These are phyloP conservation scores for Oncopeltus fasciatus DNA, from an alignment of 1,140 invertebrate species.

Conservation along the genomic window DNA sequence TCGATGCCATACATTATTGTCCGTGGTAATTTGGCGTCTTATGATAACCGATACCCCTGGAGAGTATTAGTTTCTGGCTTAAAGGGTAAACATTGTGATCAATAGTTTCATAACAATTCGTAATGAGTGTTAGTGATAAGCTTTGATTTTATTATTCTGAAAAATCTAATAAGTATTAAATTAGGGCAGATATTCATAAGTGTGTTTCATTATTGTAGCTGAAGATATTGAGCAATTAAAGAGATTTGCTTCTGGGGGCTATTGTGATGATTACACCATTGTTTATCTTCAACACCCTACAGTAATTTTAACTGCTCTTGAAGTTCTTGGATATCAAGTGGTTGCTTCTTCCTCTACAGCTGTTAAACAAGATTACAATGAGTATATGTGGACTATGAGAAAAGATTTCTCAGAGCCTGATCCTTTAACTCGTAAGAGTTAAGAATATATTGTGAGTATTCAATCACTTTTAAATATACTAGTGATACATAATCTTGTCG, in stretches of 20 bases:
- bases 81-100: constrained; percentile 41
- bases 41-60: constrained; percentile 69
- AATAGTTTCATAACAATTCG: neutral
- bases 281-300: constrained; percentile 73
- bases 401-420: constrained; percentile 73
- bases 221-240: constrained; percentile 63
- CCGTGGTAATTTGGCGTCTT: constrained; percentile 68
- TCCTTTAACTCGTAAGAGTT: constrained; percentile 24
- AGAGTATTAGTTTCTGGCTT: constrained; percentile 67
- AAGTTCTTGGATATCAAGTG: constrained; percentile 72
- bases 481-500: too few species aligned
- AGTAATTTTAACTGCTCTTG: constrained; percentile 67
- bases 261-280: constrained; percentile 62
- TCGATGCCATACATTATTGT: constrained; percentile 75
- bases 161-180: neutral
- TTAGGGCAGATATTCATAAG: neutral
- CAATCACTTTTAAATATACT: too few species aligned
- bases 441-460: too few species aligned
- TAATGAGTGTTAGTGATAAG: neutral
- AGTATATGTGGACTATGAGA: constrained; percentile 84
- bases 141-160: neutral
- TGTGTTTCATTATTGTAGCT: constrained; percentile 35
- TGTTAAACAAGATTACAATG: constrained; percentile 74
- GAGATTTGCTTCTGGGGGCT: constrained; percentile 63
- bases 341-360: constrained; percentile 69